Percentiles rank a stretch among this genome's conserved stretches.
These are phyloP conservation scores for Brachypteracias leptosomus DNA, from an alignment of 2,113 vertebrate genomes.

Conservation along the genomic window DNA sequence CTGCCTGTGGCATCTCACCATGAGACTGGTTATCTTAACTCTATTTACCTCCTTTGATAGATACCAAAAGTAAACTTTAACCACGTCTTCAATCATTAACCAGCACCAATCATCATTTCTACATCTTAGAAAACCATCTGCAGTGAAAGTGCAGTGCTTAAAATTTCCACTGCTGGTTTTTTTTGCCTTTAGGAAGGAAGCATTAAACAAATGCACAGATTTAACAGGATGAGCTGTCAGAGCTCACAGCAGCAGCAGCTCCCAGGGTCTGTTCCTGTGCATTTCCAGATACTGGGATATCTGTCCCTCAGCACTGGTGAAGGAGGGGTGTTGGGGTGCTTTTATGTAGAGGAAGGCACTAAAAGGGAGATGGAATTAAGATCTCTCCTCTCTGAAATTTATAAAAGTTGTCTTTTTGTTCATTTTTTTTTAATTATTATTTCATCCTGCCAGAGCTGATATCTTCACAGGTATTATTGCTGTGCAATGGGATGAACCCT, in stretches of 20 bases:
- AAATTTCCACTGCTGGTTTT: conserved; percentile 38
- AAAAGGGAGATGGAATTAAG: not conserved
- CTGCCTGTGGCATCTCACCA: not conserved
- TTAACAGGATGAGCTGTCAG: not conserved
- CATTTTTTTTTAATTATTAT: not conserved
- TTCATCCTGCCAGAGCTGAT: not conserved
- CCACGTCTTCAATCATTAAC: conserved; percentile 59
- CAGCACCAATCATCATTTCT: not conserved
- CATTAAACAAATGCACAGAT: not conserved
- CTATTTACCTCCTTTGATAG: conserved; percentile 14
- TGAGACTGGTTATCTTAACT: conserved; percentile 11
- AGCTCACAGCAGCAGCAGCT: not conserved
- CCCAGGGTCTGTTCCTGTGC: not conserved
- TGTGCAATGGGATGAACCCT: not conserved
- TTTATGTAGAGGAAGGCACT: not conserved
- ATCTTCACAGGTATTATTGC: not conserved
- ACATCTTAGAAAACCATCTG: not conserved
- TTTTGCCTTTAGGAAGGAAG: not conserved
- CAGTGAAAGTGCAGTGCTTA: conserved; percentile 37
- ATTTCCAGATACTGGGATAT: not conserved
- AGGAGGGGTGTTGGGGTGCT: not conserved
- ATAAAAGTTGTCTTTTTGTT: not conserved
- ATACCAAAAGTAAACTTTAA: conserved; percentile 62
- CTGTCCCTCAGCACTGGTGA: not conserved
- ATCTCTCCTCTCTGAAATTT: not conserved